Evolutionary conservation across 2,888 invertebrate genomes (phyloP).

Genomic region (Trachelus stipa): DNA sequence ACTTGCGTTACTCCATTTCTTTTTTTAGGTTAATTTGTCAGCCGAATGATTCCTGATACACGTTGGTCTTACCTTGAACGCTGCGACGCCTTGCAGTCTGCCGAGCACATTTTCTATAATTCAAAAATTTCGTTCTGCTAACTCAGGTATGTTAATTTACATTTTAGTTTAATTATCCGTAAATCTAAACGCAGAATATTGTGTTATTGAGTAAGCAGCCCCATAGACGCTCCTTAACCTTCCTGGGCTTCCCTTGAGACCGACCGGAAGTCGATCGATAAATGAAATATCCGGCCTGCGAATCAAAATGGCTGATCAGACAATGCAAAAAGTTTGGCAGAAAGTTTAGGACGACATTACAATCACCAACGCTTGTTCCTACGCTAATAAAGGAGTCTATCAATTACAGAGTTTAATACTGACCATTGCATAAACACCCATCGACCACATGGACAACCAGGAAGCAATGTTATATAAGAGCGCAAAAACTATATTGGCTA

Average conservation of each 20-base stretch:
- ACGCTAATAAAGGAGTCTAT: not conserved
- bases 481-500: not conserved
- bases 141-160: not conserved
- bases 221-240: conserved; percentile 4
- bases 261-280: not conserved
- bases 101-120: not conserved
- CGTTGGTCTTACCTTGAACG: not conserved
- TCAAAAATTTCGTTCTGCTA: not conserved
- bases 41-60: not conserved
- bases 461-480: not conserved
- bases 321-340: not conserved
- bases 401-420: not conserved
- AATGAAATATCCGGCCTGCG: not conserved
- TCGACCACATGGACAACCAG: not conserved
- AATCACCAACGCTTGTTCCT: not conserved
- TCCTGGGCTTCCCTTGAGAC: not conserved
- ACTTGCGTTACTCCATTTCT: not conserved
- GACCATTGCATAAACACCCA: not conserved
- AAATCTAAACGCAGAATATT: not conserved
- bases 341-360: not conserved
- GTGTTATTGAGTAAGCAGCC: not conserved
- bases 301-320: not conserved
- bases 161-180: not conserved
- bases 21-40: not conserved
- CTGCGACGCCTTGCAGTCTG: not conserved